These are phyloP conservation scores for Drosophila aff. DNA, from an alignment of 1,140 invertebrate genomes.

Conservation along the genomic window DNA sequence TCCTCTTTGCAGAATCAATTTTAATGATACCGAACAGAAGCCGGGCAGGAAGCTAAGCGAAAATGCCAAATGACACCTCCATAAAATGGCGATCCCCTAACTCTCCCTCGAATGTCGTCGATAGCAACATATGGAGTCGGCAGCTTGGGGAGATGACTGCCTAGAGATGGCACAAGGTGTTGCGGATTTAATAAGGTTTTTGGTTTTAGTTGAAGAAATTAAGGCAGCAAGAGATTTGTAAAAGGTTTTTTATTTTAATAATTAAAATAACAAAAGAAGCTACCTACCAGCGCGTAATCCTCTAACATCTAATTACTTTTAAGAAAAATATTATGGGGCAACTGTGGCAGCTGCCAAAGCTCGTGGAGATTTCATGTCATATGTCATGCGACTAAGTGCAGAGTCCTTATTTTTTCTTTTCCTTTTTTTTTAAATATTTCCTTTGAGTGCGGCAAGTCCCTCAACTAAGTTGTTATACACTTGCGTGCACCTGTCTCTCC, in stretches of 20 bases:
- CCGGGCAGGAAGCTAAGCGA: slow-evolving; percentile 42
- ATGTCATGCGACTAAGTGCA: slow-evolving; percentile 27
- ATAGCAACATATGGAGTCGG: slow-evolving; percentile 40
- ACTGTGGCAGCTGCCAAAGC: slow-evolving; percentile 1
- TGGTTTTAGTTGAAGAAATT: not conserved
- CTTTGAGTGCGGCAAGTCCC: slow-evolving; percentile 49
- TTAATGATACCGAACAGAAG: slow-evolving; percentile 66
- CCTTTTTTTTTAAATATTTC: slow-evolving; percentile 43
- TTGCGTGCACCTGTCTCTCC: slow-evolving; percentile 39
- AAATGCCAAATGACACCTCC: slow-evolving; percentile 67
- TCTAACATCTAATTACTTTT: slow-evolving; percentile 29
- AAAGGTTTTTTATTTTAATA: too few relatives aligned
- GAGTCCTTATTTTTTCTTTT: slow-evolving; percentile 24
- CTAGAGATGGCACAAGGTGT: slow-evolving; percentile 3
- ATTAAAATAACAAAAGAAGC: not conserved
- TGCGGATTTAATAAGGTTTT: not conserved
- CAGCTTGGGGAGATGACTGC: not conserved
- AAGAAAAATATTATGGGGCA: slow-evolving; percentile 3
- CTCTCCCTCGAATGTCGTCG: slow-evolving; percentile 12
- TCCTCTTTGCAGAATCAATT: slow-evolving; percentile 72
- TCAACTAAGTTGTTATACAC: slow-evolving; percentile 56
- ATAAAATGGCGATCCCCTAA: slow-evolving; percentile 55
- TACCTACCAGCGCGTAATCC: not conserved
- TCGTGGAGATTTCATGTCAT: slow-evolving; percentile 20
- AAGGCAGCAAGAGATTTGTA: not conserved